Evolutionary conservation across 2,797 vertebrate species (phyloP).

Genomic region (Sebastes diploproa): DNA sequence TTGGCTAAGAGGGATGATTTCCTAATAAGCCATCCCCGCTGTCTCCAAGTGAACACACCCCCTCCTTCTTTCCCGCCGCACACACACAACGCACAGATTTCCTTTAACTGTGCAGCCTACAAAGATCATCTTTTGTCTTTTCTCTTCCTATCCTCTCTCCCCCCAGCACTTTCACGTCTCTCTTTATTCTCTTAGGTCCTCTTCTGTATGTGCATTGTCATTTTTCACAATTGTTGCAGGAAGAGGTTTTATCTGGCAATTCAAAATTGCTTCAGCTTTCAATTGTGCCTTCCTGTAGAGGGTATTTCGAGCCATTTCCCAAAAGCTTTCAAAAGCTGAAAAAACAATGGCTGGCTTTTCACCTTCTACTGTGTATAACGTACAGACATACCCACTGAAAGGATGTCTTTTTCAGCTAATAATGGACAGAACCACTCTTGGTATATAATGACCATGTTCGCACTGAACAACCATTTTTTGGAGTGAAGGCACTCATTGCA

Average conservation of each 20-base stretch:
- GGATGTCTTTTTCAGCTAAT: background rate
- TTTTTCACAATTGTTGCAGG: constrained; percentile 42
- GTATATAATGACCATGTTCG: background rate
- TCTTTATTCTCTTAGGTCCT: constrained; percentile 46
- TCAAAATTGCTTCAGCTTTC: constrained; percentile 45
- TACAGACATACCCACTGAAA: background rate
- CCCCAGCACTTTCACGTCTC: constrained; percentile 27
- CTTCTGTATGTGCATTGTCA: constrained; percentile 20
- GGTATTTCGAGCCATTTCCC: constrained; percentile 10
- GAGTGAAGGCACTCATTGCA: background rate
- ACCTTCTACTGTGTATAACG: background rate
- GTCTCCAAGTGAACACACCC: constrained; percentile 79
- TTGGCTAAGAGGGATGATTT: constrained; percentile 84
- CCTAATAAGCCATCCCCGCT: constrained; percentile 80
- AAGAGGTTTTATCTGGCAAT: constrained; percentile 38
- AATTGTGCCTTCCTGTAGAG: constrained; percentile 19
- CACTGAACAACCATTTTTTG: background rate
- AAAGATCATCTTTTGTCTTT: constrained; percentile 35
- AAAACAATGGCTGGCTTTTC: background rate
- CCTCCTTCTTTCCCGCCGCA: constrained; percentile 39
- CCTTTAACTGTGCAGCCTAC: constrained; percentile 19
- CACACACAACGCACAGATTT: constrained; percentile 3
- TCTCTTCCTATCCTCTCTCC: constrained; percentile 24
- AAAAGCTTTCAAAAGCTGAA: constrained; percentile 15
- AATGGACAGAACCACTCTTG: background rate